Evolutionary conservation across 2,888 invertebrate species (phyloP).

Genomic region (Notocelia uddmanniana): DNA sequence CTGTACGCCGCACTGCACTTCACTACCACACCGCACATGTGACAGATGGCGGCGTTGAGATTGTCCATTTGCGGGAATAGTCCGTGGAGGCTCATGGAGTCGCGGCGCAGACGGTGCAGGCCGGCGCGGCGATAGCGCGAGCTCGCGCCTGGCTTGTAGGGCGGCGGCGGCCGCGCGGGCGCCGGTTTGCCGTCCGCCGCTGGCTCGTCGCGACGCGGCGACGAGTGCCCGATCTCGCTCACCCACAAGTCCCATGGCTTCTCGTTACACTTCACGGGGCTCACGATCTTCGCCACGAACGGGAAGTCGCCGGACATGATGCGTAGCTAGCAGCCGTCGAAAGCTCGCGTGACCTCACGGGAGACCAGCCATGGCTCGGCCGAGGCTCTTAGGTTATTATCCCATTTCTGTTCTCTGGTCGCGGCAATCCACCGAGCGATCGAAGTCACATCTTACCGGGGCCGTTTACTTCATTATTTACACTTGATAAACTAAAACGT

Average conservation of each 20-base stretch:
- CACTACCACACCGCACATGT: slow-evolving; percentile 90
- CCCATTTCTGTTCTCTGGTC: slow-evolving; percentile 75
- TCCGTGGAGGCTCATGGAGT: slow-evolving; percentile 91
- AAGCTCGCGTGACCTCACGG: slow-evolving; percentile 68
- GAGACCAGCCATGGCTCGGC: slow-evolving; percentile 75
- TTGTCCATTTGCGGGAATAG: slow-evolving; percentile 92
- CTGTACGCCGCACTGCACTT: slow-evolving; percentile 92
- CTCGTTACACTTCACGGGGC: slow-evolving; percentile 81
- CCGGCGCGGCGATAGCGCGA: slow-evolving; percentile 73
- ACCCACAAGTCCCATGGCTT: slow-evolving; percentile 84
- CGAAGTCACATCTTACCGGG: slow-evolving; percentile 75
- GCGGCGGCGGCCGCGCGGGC: slow-evolving; percentile 65
- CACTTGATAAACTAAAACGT: slow-evolving; percentile 69
- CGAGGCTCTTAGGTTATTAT: slow-evolving; percentile 84
- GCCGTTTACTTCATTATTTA: slow-evolving; percentile 75
- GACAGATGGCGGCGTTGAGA: slow-evolving; percentile 91
- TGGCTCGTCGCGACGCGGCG: slow-evolving; percentile 77
- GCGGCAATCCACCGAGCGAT: slow-evolving; percentile 62
- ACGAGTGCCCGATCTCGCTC: slow-evolving; percentile 79
- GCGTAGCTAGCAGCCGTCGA: slow-evolving; percentile 63
- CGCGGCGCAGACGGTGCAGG: slow-evolving; percentile 82
- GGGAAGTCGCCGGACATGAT: slow-evolving; percentile 80
- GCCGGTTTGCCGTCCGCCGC: slow-evolving; percentile 68
- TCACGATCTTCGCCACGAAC: slow-evolving; percentile 75
- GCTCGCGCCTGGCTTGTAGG: slow-evolving; percentile 65